Percentiles rank a stretch among this genome's conserved stretches.
These are phyloP conservation scores for Desmodus rotundus DNA, from an alignment of 2,113 vertebrate genomes.

Conservation along the genomic window DNA sequence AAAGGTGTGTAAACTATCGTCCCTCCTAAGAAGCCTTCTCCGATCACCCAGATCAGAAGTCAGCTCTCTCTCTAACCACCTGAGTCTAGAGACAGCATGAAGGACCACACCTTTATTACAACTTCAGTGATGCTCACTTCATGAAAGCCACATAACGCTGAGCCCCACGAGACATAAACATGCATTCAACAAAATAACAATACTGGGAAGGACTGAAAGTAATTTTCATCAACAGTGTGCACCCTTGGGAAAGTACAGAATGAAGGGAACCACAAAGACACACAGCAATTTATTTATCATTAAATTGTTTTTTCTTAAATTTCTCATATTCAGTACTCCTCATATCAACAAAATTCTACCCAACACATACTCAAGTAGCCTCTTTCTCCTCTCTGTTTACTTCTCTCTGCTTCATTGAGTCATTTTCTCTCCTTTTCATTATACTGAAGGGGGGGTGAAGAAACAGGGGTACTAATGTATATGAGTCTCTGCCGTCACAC, in stretches of 20 bases:
- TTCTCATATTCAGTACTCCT: neutral
- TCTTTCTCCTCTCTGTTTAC: neutral
- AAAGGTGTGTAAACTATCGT: neutral
- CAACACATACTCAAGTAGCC: neutral
- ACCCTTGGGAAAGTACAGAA: neutral
- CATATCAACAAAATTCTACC: neutral
- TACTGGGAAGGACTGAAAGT: neutral
- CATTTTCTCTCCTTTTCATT: neutral
- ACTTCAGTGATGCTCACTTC: neutral
- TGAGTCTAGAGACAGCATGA: neutral
- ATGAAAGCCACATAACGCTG: neutral
- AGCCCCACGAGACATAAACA: neutral
- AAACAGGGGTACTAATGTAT: neutral
- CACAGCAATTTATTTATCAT: neutral
- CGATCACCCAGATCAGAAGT: neutral
- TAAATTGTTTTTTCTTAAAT: neutral
- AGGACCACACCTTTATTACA: neutral
- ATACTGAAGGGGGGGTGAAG: neutral
- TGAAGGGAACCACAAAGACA: neutral
- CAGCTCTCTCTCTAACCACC: neutral
- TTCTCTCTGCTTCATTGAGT: neutral
- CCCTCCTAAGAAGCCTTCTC: neutral
- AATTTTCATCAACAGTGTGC: neutral
- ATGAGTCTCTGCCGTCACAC: neutral
- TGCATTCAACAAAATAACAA: neutral